phyloP scores from a whole-genome alignment of 2,113 vertebrate species.

The Corydoras maculifer region DNA sequence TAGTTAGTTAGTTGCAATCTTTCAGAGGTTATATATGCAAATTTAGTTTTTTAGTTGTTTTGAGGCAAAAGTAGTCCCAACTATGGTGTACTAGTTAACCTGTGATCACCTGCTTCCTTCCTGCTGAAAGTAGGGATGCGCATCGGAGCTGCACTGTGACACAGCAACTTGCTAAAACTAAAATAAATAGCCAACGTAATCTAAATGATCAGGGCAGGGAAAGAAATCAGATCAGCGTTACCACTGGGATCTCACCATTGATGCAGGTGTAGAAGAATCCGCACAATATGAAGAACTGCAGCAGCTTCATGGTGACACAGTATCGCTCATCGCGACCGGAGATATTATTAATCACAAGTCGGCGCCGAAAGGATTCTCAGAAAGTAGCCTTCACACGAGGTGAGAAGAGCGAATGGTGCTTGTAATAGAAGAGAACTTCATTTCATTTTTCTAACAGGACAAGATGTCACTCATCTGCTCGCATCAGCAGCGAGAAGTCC shows the following conservation, averaged over 20 bases:
- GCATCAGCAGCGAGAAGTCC: not conserved
- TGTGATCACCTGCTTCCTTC: no score
- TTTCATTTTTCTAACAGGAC: not conserved
- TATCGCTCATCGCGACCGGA: conserved; percentile 50
- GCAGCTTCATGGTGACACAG: conserved; percentile 68
- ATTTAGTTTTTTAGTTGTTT: no score
- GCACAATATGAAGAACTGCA: conserved; percentile 63
- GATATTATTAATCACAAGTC: conserved; percentile 19
- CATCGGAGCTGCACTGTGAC: no score
- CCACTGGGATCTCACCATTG: conserved; percentile 52
- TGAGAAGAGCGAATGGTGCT: no score
- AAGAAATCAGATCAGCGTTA: not conserved
- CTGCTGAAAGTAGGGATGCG: no score
- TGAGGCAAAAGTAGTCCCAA: no score
- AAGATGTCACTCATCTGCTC: not conserved
- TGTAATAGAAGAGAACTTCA: not conserved
- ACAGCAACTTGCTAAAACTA: no score
- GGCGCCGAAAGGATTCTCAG: conserved; percentile 6
- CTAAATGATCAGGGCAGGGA: no score
- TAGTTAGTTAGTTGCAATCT: no score
- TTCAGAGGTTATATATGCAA: no score
- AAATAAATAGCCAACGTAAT: no score
- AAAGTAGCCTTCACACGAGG: conserved; percentile 1
- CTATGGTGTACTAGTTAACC: no score
- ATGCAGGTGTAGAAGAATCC: conserved; percentile 59